A percentile compares a stretch with the other conserved stretches of the same genome.
These are phyloP conservation scores for Ctenochaetus hawaiiensis DNA, from an alignment of 2,797 vertebrate genomes.

Conservation along the genomic window DNA sequence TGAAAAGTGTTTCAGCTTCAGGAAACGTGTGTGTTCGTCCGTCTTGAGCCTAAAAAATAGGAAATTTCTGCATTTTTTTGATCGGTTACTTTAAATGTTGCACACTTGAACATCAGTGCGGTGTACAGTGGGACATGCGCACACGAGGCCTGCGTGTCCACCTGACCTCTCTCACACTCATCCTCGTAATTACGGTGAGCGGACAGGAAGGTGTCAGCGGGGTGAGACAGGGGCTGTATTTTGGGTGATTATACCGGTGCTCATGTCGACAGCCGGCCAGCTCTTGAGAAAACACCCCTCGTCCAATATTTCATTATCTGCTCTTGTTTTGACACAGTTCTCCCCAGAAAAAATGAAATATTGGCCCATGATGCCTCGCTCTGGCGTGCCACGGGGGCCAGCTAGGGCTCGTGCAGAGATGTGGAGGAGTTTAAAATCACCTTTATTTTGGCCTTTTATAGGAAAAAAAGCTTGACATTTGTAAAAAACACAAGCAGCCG, in stretches of 20 bases:
- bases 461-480: background rate
- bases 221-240: conserved; percentile 63
- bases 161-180: conserved; percentile 79
- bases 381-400: conserved; percentile 9
- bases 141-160: conserved; percentile 58
- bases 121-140: conserved; percentile 55
- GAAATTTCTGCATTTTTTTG: background rate
- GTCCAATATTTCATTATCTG: conserved; percentile 58
- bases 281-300: conserved; percentile 67
- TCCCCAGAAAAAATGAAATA: conserved; percentile 32
- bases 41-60: background rate
- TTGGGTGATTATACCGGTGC: conserved; percentile 62
- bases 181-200: conserved; percentile 72
- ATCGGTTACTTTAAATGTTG: conserved; percentile 20
- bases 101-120: conserved; percentile 7
- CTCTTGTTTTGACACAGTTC: conserved; percentile 52
- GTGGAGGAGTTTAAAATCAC: conserved; percentile 32
- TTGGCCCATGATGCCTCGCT: conserved; percentile 6
- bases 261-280: conserved; percentile 68
- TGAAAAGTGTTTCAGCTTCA: background rate
- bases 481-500: background rate
- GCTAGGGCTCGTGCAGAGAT: conserved; percentile 6
- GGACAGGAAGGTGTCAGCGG: conserved; percentile 72
- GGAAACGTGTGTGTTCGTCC: background rate
- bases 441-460: conserved; percentile 1